Base-by-base conservation (phyloP, 2,113 vertebrate genomes). In the Apaloderma vittatum region DNA sequence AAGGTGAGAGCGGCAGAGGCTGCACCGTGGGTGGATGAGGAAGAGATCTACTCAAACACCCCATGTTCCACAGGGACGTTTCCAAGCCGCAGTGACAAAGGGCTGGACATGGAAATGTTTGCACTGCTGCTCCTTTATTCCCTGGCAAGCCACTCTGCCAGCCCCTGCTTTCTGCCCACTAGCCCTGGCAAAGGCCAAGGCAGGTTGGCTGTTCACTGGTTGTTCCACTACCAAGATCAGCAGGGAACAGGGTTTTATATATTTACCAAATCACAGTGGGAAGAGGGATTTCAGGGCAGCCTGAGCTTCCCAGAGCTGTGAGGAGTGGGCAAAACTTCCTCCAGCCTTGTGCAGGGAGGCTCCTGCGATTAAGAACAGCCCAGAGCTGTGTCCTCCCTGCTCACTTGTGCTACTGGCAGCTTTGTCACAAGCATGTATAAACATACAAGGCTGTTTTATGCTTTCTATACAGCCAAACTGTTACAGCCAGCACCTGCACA, bases 201-300 rank as follows among this genome's bases (percentile, higher is more conserved):
- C 45, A 22, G 23, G 43, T 59, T 72, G 71, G 12, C 70, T 73
- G 71, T 58, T 67, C 70, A 37, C 65, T 72, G 71, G 12, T 73
- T 73, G 71, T 58, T 67, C 70, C 43, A 80, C 73, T 84, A 52
- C 76, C 0, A 2, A 59, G 76, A 61, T 65, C 80, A 75, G 86
- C 49, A 78, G 88, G 82, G 61, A 96, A 32, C 5, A 40, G 67
- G 79, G 67, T 73, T 93, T 92, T 79, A 78, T 95, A 96, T 93
- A 86, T 90, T 96, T 73, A 95, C 79, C 63, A n/a, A 63, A 40
- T 63, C 77, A 81, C 84, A 67, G 63, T 48, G 29, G 67, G 71
- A 73, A 92, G 63, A 84, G 18, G 26, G 90, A 88, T 94, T 95
- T 93, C 51, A 88, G 59, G 74, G 78, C 85, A 87, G 73, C 72